Evolutionary conservation across 2,888 invertebrate species (phyloP).

Genomic region (Drosophila siamana): DNA sequence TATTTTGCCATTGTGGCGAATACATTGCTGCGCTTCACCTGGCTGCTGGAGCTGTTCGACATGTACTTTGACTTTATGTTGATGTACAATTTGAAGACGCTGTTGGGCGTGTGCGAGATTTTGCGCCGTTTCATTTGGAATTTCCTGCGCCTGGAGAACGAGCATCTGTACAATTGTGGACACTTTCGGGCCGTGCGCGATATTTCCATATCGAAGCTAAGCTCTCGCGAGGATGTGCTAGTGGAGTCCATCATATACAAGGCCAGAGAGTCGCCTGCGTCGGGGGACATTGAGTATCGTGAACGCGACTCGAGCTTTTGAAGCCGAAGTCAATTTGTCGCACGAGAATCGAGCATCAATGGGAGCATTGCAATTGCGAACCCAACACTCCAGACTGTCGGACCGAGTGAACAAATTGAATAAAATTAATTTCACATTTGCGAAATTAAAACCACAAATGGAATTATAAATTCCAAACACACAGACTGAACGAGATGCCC

Average conservation of each 20-base stretch:
- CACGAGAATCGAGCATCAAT: constrained; percentile 61
- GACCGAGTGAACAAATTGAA: constrained; percentile 60
- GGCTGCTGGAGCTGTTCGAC: constrained; percentile 93
- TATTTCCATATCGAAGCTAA: constrained; percentile 86
- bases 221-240: constrained; percentile 92
- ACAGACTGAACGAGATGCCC: constrained; percentile 56
- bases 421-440: constrained; percentile 82
- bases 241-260: constrained; percentile 97
- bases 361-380: constrained; percentile 51
- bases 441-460: constrained; percentile 81
- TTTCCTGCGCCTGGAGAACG: constrained; percentile 98
- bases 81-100: constrained; percentile 91
- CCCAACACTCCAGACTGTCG: constrained; percentile 7
- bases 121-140: constrained; percentile 98
- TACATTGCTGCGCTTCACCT: constrained; percentile 94
- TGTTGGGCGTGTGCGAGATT: constrained; percentile 93
- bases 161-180: constrained; percentile 99
- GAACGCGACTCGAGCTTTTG: neutral
- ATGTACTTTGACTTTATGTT: constrained; percentile 90
- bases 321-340: constrained; percentile 21
- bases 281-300: neutral
- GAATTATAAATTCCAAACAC: constrained; percentile 78
- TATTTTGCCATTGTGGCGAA: constrained; percentile 99
- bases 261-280: constrained; percentile 78
- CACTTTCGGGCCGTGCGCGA: constrained; percentile 98